A percentile compares a stretch with the other conserved stretches of the same genome.
Evolutionary conservation across 2,113 vertebrate genomes (phyloP).

Genomic region (Pomatorhinus ruficollis): DNA sequence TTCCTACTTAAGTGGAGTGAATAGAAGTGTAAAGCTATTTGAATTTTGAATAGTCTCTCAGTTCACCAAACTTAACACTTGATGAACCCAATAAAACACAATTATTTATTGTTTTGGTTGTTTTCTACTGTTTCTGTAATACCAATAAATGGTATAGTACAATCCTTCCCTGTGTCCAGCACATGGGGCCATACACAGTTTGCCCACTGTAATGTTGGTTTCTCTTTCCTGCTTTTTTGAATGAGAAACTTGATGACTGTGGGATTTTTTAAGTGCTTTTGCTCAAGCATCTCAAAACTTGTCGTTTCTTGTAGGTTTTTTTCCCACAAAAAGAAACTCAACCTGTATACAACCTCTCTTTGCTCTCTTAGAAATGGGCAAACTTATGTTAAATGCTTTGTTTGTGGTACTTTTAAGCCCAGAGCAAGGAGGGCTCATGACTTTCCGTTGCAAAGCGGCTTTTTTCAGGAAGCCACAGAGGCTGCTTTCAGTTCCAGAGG

Average conservation of each 20-base stretch:
- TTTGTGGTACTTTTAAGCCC: neutral
- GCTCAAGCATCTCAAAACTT: neutral
- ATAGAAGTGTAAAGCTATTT: neutral
- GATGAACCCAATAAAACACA: neutral
- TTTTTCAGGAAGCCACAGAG: neutral
- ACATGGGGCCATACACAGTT: neutral
- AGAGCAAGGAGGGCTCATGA: neutral
- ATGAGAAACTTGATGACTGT: neutral
- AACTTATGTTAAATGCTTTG: neutral
- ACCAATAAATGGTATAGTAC: neutral
- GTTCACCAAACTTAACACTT: neutral
- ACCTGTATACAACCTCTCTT: neutral
- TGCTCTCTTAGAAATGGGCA: neutral
- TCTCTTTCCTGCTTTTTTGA: neutral
- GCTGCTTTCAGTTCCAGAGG: neutral
- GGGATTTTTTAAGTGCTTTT: neutral
- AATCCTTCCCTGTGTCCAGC: neutral
- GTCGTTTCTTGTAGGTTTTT: neutral
- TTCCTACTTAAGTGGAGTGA: neutral
- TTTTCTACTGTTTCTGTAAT: neutral
- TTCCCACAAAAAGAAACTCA: neutral
- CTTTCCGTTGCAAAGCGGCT: neutral
- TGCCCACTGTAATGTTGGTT: neutral
- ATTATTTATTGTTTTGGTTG: neutral
- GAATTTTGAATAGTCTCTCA: neutral